Base-by-base conservation (phyloP, 2,113 vertebrate species). In the Pagrus major region DNA sequence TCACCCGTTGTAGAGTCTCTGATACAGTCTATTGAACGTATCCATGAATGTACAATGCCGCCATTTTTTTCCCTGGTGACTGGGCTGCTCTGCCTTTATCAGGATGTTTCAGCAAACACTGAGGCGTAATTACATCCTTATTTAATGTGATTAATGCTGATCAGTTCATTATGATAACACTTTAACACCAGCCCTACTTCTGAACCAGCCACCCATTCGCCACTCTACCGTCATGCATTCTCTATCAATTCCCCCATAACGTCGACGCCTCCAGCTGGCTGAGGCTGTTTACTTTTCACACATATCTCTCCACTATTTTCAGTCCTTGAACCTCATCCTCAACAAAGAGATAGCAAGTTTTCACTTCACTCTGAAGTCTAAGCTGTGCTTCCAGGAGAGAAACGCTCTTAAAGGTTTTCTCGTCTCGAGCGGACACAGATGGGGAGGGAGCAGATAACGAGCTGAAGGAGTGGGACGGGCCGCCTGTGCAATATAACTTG, bases 401-500 rank as follows among this genome's bases (percentile, higher is more conserved):
- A 69, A 56, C n/a, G 1, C 10, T 70, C 39, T 8, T 61, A 35
- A 71, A 60, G n/a, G 61, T 54, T 70, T 52, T 42, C 59, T 56
- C 41, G 52, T 76, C 42, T 69, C n/a, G 4, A 47, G 44, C 2
- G 8, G 35, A 65, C 21, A 6, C 42, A 47, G 42, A 8, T 1
- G 3, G 39, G 33, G 51, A 47, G 18, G 18, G 25, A 49, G 33
- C 9, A 0, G 37, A 76, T 63, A 60, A 64, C 18, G 2, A 56
- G 25, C 23, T 33, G 20, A 2, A 39, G 29, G 29, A 73, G 35
- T 33, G 35, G 73, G 59, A 79, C 12, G 12, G 59, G 69, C 15
- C 4, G 35, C 16, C 31, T 78, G 78, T 54, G 61, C 39, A 68
- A 51, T 77, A 9, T 41, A 59, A 25, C 59, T 86, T 83, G 55